A percentile compares a stretch with the other conserved stretches of the same genome.
These are phyloP conservation scores for Tychaedon coryphoeus DNA, from an alignment of 2,113 vertebrate species.

Conservation along the genomic window DNA sequence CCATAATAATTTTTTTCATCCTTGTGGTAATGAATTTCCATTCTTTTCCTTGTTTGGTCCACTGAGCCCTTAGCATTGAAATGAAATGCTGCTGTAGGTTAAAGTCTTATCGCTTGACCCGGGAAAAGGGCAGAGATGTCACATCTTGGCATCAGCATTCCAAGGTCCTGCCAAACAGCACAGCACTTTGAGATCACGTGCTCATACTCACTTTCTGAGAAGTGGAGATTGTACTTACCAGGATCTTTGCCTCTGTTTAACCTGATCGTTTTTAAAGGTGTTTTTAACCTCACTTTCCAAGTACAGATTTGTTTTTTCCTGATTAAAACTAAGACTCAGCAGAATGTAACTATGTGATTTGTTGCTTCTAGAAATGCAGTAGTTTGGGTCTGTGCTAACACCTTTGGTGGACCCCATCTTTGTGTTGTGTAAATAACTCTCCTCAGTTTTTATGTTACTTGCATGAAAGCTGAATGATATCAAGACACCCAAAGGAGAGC, in stretches of 20 bases:
- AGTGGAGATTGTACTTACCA: not conserved
- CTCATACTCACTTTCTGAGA: not conserved
- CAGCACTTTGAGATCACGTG: not conserved
- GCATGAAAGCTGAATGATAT: not conserved
- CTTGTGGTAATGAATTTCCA: not conserved
- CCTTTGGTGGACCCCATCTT: not conserved
- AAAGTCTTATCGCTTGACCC: not conserved
- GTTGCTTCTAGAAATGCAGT: not conserved
- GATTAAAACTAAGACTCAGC: not conserved
- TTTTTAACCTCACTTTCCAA: not conserved
- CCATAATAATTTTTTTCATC: not conserved
- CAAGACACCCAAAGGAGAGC: not conserved
- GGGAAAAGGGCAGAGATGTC: not conserved
- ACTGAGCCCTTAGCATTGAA: not conserved
- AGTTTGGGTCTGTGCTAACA: not conserved
- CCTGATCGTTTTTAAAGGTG: not conserved
- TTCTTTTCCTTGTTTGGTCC: not conserved
- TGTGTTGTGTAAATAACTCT: not conserved
- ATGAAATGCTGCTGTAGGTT: not conserved
- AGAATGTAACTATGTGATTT: not conserved
- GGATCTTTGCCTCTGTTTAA: not conserved
- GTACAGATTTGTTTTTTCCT: not conserved
- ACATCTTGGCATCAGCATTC: not conserved
- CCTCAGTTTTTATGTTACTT: not conserved
- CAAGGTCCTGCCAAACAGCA: not conserved